Evolutionary conservation across 2,888 invertebrate genomes (phyloP), one percentile per base, ranked within the genome.

Genomic region (Calliphora vomitoria): DNA sequence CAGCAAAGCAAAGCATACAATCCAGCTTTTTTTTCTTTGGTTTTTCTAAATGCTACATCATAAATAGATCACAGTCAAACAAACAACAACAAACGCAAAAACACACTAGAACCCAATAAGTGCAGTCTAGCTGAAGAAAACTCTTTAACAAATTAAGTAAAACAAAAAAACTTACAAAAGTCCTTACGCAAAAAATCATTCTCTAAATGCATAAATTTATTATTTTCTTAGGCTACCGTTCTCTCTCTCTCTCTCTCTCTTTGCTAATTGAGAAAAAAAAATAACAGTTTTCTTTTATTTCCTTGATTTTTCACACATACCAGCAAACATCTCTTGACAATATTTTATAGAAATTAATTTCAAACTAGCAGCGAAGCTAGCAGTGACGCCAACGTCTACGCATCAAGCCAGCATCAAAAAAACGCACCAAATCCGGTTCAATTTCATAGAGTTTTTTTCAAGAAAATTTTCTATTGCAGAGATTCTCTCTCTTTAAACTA

Each of bases 381-480:
- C 76, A 53, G 25, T 15, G n/a, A 4, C 8, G 41, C 4, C 5
- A n/a, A 35, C 74, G 68, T n/a, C 38, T 78, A 74, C 74, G 79
- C 69, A 55, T 68, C 58, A 53, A 8, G 13, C 8, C 11, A 44
- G 11, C 18, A 11, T 2, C n/a, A 75, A 13, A 47, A 35, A 79
- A 75, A 82, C 79, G 82, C 82, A 82, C 55, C 62, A 74, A 69
- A 83, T 80, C 86, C 86, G 86, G 86, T 80, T 83, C 83, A 83
- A 60, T 58, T 82, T 47, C n/a, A 58, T 38, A 20, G 4, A 58
- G 10, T 20, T 55, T 38, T 41, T 38, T 41, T 60, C n/a, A 4
- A 55, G 2, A 1, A 11, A 62, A 0, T 31, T 82, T 82, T 82
- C 55, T 66, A 6, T 55, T 8, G 18, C 10, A 25, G 13, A n/a